Evolutionary conservation across 2,113 vertebrate genomes (phyloP).

Genomic region (rat (Rattus norvegicus)): DNA sequence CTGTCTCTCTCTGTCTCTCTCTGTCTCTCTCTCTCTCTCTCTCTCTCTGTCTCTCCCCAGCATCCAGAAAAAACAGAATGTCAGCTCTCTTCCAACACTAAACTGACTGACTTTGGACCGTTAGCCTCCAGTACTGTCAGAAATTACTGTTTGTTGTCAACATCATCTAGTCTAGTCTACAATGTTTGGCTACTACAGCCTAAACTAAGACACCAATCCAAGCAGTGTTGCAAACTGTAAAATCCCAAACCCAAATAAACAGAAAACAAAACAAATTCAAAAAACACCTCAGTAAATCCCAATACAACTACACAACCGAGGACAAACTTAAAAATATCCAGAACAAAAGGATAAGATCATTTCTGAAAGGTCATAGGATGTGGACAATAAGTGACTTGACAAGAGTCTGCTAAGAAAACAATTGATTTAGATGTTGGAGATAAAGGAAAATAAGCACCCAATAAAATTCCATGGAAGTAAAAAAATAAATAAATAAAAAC

Average conservation of each 20-base stretch:
- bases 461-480: background rate
- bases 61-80: background rate
- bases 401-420: background rate
- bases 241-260: background rate
- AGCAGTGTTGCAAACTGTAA: background rate
- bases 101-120: background rate
- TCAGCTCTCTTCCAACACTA: background rate
- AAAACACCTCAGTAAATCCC: background rate
- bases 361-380: background rate
- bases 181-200: background rate
- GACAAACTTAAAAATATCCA: background rate
- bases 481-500: background rate
- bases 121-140: background rate
- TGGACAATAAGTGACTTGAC: background rate
- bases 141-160: background rate
- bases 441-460: background rate
- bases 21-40: background rate
- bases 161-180: background rate
- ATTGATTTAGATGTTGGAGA: too few species aligned
- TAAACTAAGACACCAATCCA: background rate
- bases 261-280: background rate
- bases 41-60: fast-evolving
- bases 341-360: background rate
- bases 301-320: background rate
- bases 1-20: background rate